These are phyloP conservation scores for Drosophila mayaguana DNA, from an alignment of 2,888 invertebrate genomes.

Conservation along the genomic window DNA sequence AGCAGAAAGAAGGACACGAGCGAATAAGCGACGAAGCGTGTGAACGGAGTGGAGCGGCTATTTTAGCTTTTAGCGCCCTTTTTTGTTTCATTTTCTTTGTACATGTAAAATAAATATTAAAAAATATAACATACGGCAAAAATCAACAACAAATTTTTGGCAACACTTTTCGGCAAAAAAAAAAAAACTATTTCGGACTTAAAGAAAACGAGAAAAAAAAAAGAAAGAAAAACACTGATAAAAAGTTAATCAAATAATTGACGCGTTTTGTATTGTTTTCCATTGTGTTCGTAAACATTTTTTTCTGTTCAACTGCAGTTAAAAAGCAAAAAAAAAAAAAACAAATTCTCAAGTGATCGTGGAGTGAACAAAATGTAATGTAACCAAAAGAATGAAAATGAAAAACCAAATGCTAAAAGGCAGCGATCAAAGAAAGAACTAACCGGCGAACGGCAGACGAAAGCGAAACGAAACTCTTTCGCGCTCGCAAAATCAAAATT, in stretches of 20 bases:
- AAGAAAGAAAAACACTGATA: slow-evolving; percentile 25
- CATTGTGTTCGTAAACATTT: slow-evolving; percentile 76
- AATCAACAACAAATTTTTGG: slow-evolving; percentile 54
- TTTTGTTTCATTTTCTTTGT: slow-evolving; percentile 79
- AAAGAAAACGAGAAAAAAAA: slow-evolving; percentile 40
- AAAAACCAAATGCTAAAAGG: slow-evolving; percentile 21
- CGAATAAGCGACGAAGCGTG: slow-evolving; percentile 76
- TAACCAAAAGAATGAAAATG: slow-evolving; percentile 29
- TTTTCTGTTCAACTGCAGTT: slow-evolving; percentile 53
- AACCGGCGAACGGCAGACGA: slow-evolving; percentile 56
- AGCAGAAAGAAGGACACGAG: slow-evolving; percentile 81
- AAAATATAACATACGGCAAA: slow-evolving; percentile 45
- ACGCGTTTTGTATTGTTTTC: slow-evolving; percentile 59
- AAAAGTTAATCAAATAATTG: slow-evolving; percentile 42
- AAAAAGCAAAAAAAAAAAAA: slow-evolving; percentile 17
- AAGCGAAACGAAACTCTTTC: slow-evolving; percentile 50
- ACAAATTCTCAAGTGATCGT: slow-evolving; percentile 54
- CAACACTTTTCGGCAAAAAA: slow-evolving; percentile 61
- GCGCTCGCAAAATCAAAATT: slow-evolving; percentile 67
- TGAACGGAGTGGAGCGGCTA: slow-evolving; percentile 81
- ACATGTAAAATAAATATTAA: slow-evolving; percentile 47
- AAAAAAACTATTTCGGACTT: slow-evolving; percentile 61
- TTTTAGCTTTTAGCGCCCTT: slow-evolving; percentile 84
- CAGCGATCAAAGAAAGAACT: slow-evolving; percentile 42
- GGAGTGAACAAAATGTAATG: slow-evolving; percentile 41